phyloP scores from a whole-genome alignment of 2,888 invertebrate species.

The Theristus sp. region DNA sequence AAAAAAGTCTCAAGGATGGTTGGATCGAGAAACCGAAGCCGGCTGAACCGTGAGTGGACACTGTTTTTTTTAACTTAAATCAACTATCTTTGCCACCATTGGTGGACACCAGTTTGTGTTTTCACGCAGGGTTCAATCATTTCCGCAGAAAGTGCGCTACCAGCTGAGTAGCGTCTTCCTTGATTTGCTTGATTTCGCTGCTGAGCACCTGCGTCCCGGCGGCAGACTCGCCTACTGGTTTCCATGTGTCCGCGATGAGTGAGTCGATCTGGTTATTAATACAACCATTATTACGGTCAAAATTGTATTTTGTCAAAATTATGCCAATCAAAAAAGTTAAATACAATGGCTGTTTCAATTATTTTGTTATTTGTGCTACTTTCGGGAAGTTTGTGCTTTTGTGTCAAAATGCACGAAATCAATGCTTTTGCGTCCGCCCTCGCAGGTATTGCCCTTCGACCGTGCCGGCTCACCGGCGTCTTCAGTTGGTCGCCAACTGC shows the following conservation, averaged over 20 bases:
- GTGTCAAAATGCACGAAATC: slow-evolving; percentile 32
- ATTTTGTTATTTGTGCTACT: no score
- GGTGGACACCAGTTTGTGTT: no score
- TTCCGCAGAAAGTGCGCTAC: slow-evolving; percentile 52
- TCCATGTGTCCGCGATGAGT: slow-evolving; percentile 39
- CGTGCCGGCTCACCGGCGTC: slow-evolving; percentile 59
- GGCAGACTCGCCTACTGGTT: slow-evolving; percentile 86
- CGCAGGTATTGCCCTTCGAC: no score
- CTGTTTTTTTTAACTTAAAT: neutral
- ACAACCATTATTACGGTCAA: no score
- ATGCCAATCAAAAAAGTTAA: neutral
- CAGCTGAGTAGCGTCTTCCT: slow-evolving; percentile 56
- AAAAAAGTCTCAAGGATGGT: slow-evolving; percentile 14
- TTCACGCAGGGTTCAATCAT: slow-evolving; percentile 26
- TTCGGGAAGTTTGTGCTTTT: neutral
- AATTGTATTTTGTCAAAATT: no score
- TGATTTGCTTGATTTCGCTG: slow-evolving; percentile 67
- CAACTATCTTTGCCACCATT: neutral
- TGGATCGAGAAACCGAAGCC: slow-evolving; percentile 10
- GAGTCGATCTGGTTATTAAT: neutral
- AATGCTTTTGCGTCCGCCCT: no score
- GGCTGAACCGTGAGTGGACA: neutral
- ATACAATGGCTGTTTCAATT: neutral
- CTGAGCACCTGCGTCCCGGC: slow-evolving; percentile 50
- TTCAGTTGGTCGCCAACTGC: slow-evolving; percentile 58